Evolutionary conservation across 2,113 vertebrate species (phyloP), one percentile per base, ranked within the genome.

Genomic region (Leptobrachium leishanense): DNA sequence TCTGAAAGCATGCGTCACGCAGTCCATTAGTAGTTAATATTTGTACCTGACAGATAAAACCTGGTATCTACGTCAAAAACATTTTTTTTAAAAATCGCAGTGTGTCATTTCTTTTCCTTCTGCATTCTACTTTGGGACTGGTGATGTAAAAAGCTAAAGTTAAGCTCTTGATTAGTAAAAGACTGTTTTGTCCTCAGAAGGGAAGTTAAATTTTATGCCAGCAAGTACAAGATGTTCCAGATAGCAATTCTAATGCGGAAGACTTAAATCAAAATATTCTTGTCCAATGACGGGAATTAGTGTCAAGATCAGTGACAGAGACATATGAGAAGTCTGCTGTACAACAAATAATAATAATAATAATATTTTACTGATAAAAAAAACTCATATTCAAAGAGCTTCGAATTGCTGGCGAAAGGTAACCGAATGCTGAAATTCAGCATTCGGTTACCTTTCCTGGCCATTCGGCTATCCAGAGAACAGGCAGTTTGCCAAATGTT

Each of bases 81-180:
- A 31, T 31, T 31, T 31, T 31, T 31, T 31, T 31, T 31, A 31
- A 31, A 31, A 31, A 31, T 31, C 20, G 20, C 20, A 59, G 75
- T 10, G 63, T 62, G 77, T 79, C 57, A 79, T 79, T 79, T 65
- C 77, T 11, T 65, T 20, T 43, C 68, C 65, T 57, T 71, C 76
- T 66, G 31, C 41, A 8, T 11, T 66, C 64, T 77, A 77, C 55
- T 72, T 72, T 79, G 5, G n/a, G 43, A 53, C 9, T 15, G n/a
- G 6, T 80, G 77, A 80, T 70, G 71, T 73, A 73, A 63, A 53
- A 73, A 80, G 62, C 70, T 80, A 74, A 74, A 80, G 63, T 80
- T 73, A 80, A 74, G 68, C 63, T 65, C 66, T 69, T 74, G 63
- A 80, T 67, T 80, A 67, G 66, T 42, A 79, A 79, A 72, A 13